These are phyloP conservation scores for Notamacropus eugenii DNA, from an alignment of 2,797 vertebrate genomes.

Conservation along the genomic window DNA sequence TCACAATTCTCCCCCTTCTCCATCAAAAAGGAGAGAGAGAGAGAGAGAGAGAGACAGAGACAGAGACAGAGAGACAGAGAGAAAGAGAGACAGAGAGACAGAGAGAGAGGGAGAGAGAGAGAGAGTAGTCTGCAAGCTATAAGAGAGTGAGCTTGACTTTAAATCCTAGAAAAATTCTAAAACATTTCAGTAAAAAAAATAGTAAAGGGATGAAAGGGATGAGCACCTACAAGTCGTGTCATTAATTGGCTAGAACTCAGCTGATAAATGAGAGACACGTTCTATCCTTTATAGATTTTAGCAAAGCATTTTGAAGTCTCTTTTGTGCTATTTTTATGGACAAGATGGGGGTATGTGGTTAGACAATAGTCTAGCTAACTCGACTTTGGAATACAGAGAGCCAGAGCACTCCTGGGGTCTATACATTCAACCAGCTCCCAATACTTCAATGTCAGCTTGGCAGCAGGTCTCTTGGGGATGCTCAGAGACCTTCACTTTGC, in stretches of 20 bases:
- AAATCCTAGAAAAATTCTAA: neutral
- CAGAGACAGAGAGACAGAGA: no score
- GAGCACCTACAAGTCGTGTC: neutral
- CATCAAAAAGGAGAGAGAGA: neutral
- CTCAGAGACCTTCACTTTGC: neutral
- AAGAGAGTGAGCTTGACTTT: neutral
- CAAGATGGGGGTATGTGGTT: neutral
- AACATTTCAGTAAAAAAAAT: neutral
- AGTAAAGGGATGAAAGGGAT: neutral
- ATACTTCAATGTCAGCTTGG: neutral
- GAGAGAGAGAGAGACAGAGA: no score
- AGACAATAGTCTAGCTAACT: neutral
- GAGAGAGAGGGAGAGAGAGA: no score
- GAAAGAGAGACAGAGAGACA: no score
- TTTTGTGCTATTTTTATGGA: neutral
- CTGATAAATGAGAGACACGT: neutral
- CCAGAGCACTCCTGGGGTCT: neutral
- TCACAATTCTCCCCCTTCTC: neutral
- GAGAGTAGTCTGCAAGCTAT: neutral
- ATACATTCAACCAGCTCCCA: neutral
- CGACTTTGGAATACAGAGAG: neutral
- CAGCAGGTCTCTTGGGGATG: neutral
- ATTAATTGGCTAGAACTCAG: neutral
- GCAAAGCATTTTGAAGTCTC: neutral
- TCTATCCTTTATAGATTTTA: neutral